Evolutionary conservation across 2,797 vertebrate species (phyloP).

Genomic region (Helarctos malayanus): DNA sequence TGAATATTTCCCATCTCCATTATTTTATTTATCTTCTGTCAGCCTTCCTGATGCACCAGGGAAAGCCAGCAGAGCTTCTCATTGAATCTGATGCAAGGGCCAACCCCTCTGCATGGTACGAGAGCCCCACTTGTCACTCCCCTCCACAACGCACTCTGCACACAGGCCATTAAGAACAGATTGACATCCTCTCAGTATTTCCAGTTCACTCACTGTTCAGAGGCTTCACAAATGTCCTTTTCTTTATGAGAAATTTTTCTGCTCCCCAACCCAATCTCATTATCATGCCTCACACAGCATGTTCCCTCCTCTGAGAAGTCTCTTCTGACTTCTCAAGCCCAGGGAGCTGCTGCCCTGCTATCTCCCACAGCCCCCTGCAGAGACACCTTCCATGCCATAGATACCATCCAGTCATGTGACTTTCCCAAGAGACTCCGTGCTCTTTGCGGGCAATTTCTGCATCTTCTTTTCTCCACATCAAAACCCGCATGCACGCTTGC

Average conservation of each 20-base stretch:
- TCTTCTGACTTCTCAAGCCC: not conserved
- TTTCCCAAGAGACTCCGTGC: not conserved
- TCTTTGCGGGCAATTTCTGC: not conserved
- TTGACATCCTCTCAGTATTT: not conserved
- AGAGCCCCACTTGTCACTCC: not conserved
- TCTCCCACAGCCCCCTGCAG: not conserved
- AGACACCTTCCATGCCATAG: not conserved
- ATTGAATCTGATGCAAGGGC: not conserved
- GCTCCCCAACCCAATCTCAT: not conserved
- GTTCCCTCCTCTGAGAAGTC: not conserved
- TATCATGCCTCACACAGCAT: not conserved
- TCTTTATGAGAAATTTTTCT: not conserved
- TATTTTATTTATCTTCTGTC: not conserved
- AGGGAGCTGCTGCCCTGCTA: not conserved
- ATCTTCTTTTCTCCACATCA: not conserved
- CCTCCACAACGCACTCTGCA: not conserved
- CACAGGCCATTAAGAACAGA: not conserved
- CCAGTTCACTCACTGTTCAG: not conserved
- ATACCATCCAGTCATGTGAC: not conserved
- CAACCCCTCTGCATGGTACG: too few species aligned
- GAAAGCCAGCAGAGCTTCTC: not conserved
- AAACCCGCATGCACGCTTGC: not conserved
- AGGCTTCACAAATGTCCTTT: not conserved
- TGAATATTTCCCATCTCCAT: not conserved
- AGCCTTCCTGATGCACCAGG: rapidly evolving